These are phyloP conservation scores for Syngnathoides biaculeatus DNA, from an alignment of 2,113 vertebrate genomes.

Conservation along the genomic window DNA sequence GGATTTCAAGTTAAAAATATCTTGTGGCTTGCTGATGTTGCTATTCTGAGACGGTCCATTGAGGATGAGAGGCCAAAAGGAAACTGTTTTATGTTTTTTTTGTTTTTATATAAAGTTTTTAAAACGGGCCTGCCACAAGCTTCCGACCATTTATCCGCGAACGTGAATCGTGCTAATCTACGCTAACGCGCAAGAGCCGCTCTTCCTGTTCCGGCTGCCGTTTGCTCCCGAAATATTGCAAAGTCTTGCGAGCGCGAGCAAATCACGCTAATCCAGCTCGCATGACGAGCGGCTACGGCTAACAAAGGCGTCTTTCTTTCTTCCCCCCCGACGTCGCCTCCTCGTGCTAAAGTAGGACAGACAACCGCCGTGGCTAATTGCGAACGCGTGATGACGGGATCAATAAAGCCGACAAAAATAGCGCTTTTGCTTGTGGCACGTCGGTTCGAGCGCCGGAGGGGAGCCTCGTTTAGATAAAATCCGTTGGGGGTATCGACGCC, in stretches of 20 bases:
- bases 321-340: background rate
- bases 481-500: too few relatives aligned
- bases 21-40: background rate
- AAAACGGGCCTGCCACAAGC: background rate
- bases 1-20: background rate
- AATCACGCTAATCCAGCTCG: background rate
- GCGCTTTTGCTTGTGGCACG: too few relatives aligned
- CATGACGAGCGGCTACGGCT: background rate
- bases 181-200: background rate
- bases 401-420: background rate
- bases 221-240: background rate
- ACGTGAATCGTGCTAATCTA: too few relatives aligned
- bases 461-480: background rate
- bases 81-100: too few relatives aligned
- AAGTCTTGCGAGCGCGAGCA: background rate
- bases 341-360: background rate
- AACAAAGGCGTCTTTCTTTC: background rate
- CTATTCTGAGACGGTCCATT: background rate
- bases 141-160: background rate
- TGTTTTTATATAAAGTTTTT: too few relatives aligned
- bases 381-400: background rate
- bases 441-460: too few relatives aligned
- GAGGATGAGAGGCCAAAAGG: background rate
- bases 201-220: background rate
- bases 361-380: background rate